Evolutionary conservation across 2,888 invertebrate species (phyloP).

Genomic region (Rhingia campestris): DNA sequence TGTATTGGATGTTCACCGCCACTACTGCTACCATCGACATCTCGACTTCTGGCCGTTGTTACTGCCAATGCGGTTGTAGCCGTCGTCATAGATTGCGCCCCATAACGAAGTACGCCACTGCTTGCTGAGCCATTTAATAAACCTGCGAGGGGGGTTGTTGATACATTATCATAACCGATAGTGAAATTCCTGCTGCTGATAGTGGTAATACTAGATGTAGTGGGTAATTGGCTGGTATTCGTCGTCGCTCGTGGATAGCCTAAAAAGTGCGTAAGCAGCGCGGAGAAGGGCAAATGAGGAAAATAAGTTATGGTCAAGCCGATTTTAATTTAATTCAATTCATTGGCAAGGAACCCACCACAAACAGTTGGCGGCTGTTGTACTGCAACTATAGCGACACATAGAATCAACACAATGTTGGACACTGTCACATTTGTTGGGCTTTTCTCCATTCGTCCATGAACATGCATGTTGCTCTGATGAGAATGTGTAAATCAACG

Average conservation of each 20-base stretch:
- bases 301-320: background rate
- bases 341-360: slow-evolving; percentile 41
- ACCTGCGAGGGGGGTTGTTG: slow-evolving; percentile 62
- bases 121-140: slow-evolving; percentile 33
- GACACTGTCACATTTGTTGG: slow-evolving; percentile 28
- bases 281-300: background rate
- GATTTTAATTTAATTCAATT: background rate
- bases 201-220: slow-evolving; percentile 50
- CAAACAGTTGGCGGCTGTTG: slow-evolving; percentile 58
- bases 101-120: slow-evolving; percentile 36
- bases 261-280: slow-evolving; percentile 27
- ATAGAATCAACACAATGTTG: slow-evolving; percentile 48
- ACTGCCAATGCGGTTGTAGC: slow-evolving; percentile 18
- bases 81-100: slow-evolving; percentile 6
- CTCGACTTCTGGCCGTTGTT: slow-evolving; percentile 35
- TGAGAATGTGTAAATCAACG: background rate
- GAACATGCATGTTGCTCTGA: slow-evolving; percentile 38
- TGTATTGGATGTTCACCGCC: slow-evolving; percentile 58
- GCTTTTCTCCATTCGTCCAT: slow-evolving; percentile 12
- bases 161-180: slow-evolving; percentile 62
- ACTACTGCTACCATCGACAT: slow-evolving; percentile 34
- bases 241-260: slow-evolving; percentile 61
- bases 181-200: slow-evolving; percentile 60
- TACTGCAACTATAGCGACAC: slow-evolving; percentile 54
- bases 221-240: slow-evolving; percentile 46